Evolutionary conservation across 2,888 invertebrate species (phyloP).

Genomic region (Cinara cedri): DNA sequence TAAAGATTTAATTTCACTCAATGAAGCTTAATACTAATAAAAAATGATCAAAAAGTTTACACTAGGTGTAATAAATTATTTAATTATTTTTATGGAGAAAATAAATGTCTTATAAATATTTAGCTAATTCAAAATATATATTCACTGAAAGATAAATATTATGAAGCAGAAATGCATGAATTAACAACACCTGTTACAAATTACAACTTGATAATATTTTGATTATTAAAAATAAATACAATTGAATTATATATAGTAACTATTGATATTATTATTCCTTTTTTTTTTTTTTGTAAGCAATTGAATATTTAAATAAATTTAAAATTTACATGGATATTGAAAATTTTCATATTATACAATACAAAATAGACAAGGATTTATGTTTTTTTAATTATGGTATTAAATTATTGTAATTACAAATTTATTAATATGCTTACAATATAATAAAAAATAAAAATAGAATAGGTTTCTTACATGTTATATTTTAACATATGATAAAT

Average conservation of each 20-base stretch:
- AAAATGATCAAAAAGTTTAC: neutral
- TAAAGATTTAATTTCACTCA: neutral
- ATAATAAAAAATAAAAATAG: neutral
- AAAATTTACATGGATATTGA: neutral
- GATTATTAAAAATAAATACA: neutral
- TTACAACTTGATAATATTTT: neutral
- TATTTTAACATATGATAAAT: too few species aligned
- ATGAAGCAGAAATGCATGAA: constrained; percentile 4
- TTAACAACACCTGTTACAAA: neutral
- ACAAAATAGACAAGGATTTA: too few species aligned
- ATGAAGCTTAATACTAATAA: neutral
- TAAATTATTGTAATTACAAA: neutral
- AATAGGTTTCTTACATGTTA: too few species aligned
- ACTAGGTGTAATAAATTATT: neutral
- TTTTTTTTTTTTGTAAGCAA: neutral
- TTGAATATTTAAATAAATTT: neutral
- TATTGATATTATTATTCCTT: neutral
- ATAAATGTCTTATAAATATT: neutral
- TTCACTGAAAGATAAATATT: neutral
- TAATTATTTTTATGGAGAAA: neutral
- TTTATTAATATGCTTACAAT: neutral
- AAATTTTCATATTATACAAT: neutral
- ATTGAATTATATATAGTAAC: neutral
- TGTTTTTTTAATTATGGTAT: neutral
- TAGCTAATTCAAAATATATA: neutral